Percentiles rank a stretch among this genome's conserved stretches.
phyloP scores from a whole-genome alignment of 1,140 invertebrate species.

The Belonocnema kinseyi region DNA sequence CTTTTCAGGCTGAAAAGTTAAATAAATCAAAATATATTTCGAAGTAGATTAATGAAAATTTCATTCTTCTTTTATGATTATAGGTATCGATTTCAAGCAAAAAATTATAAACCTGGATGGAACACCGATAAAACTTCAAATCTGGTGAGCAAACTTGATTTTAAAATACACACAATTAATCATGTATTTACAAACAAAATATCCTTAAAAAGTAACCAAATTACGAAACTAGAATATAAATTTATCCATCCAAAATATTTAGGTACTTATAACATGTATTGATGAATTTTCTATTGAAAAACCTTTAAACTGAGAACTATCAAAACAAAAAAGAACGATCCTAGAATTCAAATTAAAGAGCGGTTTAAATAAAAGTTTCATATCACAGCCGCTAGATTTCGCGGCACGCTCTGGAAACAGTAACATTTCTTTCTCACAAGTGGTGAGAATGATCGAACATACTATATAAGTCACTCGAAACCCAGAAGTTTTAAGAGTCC shows the following conservation, averaged over 20 bases:
- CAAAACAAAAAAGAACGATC: not conserved
- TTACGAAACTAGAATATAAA: too few relatives aligned
- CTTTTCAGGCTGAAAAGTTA: not conserved
- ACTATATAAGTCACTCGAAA: not conserved
- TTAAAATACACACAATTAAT: not conserved
- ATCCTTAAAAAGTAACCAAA: too few relatives aligned
- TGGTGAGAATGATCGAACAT: not conserved
- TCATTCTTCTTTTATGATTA: conserved; percentile 50
- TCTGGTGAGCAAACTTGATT: conserved; percentile 82
- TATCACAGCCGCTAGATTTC: not conserved
- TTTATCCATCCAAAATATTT: too few relatives aligned
- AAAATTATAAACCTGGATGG: conserved; percentile 92
- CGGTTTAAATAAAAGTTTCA: not conserved
- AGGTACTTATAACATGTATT: too few relatives aligned
- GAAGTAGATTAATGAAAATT: not conserved
- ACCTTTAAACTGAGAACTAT: too few relatives aligned
- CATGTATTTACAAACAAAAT: not conserved
- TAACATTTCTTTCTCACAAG: not conserved
- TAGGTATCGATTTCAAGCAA: conserved; percentile 94
- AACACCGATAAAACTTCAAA: conserved; percentile 90
- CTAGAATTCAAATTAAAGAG: not conserved
- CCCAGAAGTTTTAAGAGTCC: not conserved
- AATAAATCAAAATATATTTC: not conserved
- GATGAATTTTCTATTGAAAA: too few relatives aligned
- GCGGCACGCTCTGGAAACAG: not conserved